These are phyloP conservation scores for Okamejei kenojei DNA, from an alignment of 2,797 vertebrate species.

Conservation along the genomic window DNA sequence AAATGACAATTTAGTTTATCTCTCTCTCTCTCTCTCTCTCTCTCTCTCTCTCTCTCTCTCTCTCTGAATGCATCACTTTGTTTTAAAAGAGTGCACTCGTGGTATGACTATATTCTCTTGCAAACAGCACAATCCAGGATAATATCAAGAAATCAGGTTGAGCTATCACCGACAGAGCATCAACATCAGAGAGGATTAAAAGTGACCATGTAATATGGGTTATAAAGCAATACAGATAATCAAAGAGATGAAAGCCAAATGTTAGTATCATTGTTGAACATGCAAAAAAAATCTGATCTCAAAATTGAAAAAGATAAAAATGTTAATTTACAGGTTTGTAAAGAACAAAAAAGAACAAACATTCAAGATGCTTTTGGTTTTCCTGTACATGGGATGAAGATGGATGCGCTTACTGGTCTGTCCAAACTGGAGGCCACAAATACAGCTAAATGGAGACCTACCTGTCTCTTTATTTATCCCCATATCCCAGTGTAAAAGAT, in stretches of 20 bases:
- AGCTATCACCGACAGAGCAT: conserved; percentile 7
- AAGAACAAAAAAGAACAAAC: not conserved
- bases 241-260: not conserved
- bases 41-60: not conserved
- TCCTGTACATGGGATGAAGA: not conserved
- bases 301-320: not conserved
- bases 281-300: not conserved
- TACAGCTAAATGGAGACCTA: too few species aligned
- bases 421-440: too few species aligned
- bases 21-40: too few species aligned
- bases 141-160: not conserved
- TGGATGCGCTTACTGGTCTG: not conserved
- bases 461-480: not conserved
- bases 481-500: not conserved
- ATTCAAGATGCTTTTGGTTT: not conserved
- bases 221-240: not conserved
- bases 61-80: conserved; percentile 8
- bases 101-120: conserved; percentile 25
- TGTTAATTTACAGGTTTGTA: not conserved
- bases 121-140: conserved; percentile 22
- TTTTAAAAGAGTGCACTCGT: not conserved
- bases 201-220: not conserved
- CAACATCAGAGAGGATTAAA: not conserved
- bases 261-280: not conserved
- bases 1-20: not conserved